Conservation (phyloP, 2,888 invertebrate species). For the Phaedon cochleariae region DNA sequence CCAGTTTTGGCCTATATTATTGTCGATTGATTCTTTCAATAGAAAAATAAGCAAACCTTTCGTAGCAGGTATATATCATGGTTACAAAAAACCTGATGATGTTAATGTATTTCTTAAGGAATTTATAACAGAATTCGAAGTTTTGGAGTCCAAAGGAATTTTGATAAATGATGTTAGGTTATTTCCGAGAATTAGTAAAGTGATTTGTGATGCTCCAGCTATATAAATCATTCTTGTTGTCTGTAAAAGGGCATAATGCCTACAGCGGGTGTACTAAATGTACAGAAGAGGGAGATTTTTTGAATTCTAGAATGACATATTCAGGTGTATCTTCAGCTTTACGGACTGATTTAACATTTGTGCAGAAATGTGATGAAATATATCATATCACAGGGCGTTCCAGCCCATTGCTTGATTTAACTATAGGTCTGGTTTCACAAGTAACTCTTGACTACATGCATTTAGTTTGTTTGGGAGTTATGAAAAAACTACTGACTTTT, state of each 20-base stretch:
- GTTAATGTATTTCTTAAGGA: slow-evolving; percentile 8
- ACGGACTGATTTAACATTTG: slow-evolving; percentile 7
- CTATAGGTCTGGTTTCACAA: slow-evolving; percentile 6
- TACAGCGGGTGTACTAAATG: slow-evolving; percentile 11
- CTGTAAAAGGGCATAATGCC: slow-evolving; percentile 6
- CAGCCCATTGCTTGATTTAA: slow-evolving; percentile 11
- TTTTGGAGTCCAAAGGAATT: slow-evolving; percentile 6
- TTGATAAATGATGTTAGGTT: slow-evolving; percentile 10
- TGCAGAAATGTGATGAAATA: slow-evolving; percentile 11
- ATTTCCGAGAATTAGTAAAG: slow-evolving; percentile 9
- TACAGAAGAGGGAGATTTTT: slow-evolving; percentile 10
- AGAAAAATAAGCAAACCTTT: slow-evolving; percentile 7
- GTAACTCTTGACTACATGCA: slow-evolving; percentile 20
- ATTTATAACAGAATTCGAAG: slow-evolving; percentile 6
- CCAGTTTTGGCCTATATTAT: slow-evolving; percentile 2
- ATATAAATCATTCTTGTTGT: slow-evolving; percentile 8
- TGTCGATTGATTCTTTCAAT: slow-evolving; percentile 10
- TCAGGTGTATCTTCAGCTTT: slow-evolving; percentile 12
- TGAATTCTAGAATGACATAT: slow-evolving; percentile 8
- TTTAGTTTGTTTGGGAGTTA: slow-evolving; percentile 22
- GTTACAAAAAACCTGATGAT: slow-evolving; percentile 9
- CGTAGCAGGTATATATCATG: slow-evolving; percentile 7
- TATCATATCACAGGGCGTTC: slow-evolving; percentile 8
- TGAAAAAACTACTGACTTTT: slow-evolving; percentile 24
- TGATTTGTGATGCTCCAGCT: slow-evolving; percentile 9